phyloP scores from a whole-genome alignment of 2,113 vertebrate genomes.

The Myxocyprinus asiaticus region DNA sequence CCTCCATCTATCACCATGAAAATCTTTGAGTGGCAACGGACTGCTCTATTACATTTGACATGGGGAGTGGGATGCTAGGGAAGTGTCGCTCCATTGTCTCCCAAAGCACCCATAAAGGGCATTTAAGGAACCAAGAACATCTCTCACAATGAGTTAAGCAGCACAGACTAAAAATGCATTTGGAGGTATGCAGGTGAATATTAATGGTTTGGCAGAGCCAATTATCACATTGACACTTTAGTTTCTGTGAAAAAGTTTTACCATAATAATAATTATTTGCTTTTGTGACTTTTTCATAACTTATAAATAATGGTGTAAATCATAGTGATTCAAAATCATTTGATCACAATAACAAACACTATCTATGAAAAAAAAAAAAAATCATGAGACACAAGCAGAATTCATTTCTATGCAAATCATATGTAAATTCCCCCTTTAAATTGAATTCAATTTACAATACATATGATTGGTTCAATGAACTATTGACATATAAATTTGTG shows the following conservation, averaged over 20 bases:
- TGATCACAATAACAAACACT: too few relatives aligned
- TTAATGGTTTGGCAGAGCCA: background rate
- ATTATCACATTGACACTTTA: background rate
- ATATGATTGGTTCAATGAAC: too few relatives aligned
- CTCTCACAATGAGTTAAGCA: slow-evolving; percentile 69
- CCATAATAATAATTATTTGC: background rate
- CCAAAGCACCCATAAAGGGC: slow-evolving; percentile 79
- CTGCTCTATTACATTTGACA: slow-evolving; percentile 63
- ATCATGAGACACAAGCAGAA: too few relatives aligned
- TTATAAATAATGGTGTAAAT: too few relatives aligned
- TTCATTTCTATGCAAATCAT: too few relatives aligned
- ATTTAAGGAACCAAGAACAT: slow-evolving; percentile 68
- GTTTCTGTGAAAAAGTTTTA: background rate
- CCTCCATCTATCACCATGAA: slow-evolving; percentile 65
- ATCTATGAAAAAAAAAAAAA: too few relatives aligned
- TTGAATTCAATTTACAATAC: too few relatives aligned
- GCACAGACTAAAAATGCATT: slow-evolving; percentile 6
- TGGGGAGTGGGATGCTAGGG: slow-evolving; percentile 52
- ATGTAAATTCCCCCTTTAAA: too few relatives aligned
- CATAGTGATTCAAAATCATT: too few relatives aligned
- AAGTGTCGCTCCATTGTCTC: slow-evolving; percentile 74
- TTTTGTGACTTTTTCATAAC: too few relatives aligned
- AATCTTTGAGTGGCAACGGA: slow-evolving; percentile 53
- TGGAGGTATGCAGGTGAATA: background rate
- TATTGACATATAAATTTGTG: too few relatives aligned